Evolutionary conservation across 1,140 invertebrate genomes (phyloP).

Genomic region (Brachystomella parvula): DNA sequence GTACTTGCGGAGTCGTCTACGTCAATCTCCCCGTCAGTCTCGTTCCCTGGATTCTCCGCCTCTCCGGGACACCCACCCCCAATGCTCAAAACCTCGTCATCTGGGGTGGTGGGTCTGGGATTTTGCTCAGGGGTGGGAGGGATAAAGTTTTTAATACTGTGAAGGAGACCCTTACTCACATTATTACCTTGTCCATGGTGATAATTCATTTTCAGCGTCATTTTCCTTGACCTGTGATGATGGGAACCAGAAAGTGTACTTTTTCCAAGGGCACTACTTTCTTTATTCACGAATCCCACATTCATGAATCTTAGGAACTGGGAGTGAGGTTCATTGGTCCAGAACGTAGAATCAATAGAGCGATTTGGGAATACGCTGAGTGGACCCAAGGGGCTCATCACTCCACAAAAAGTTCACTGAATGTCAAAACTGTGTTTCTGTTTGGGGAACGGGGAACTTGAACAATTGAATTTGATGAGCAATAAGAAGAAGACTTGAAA

Average conservation of each 20-base stretch:
- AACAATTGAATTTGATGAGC: not conserved
- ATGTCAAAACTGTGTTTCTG: not conserved
- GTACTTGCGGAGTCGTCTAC: slow-evolving; percentile 18
- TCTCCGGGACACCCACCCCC: slow-evolving; percentile 18
- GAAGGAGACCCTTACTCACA: not conserved
- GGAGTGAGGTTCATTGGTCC: not conserved
- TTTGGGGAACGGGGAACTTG: not conserved
- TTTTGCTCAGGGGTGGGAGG: not conserved
- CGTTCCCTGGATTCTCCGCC: slow-evolving; percentile 4
- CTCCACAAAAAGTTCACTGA: not conserved
- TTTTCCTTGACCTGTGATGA: slow-evolving; percentile 1
- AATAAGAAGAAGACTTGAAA: not conserved
- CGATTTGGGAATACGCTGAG: slow-evolving; percentile 12
- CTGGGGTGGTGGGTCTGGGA: not conserved
- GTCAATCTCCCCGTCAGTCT: slow-evolving; percentile 6
- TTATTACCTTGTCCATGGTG: slow-evolving; percentile 9
- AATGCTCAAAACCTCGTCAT: slow-evolving; percentile 34
- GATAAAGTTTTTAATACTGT: not conserved
- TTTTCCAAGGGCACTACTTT: slow-evolving; percentile 21
- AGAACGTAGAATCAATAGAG: not conserved
- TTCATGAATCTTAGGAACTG: slow-evolving; percentile 34
- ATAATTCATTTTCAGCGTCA: not conserved
- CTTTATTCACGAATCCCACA: slow-evolving; percentile 30
- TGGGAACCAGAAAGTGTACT: slow-evolving; percentile 9
- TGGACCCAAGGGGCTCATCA: slow-evolving; percentile 37